phyloP scores from a whole-genome alignment of 2,797 vertebrate species.

The Oophaga sylvatica region DNA sequence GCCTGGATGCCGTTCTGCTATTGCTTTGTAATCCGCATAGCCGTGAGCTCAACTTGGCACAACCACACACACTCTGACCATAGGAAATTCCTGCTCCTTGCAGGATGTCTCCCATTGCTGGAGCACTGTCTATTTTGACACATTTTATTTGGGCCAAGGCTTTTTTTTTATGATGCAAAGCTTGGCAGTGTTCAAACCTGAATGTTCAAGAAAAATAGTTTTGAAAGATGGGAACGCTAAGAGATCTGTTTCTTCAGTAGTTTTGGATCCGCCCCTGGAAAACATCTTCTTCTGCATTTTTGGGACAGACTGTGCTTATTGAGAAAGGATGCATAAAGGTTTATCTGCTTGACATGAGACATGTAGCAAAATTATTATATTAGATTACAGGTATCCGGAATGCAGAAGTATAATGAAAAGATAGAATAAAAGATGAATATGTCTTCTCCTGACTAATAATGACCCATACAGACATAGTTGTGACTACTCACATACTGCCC shows the following conservation, averaged over 20 bases:
- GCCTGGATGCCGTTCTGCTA: constrained; percentile 49
- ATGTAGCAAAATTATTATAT: neutral
- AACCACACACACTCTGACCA: constrained; percentile 3
- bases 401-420: neutral
- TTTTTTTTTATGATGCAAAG: constrained; percentile 55
- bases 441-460: neutral
- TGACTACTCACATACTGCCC: neutral
- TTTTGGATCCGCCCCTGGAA: neutral
- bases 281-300: neutral
- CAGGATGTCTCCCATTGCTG: constrained; percentile 59
- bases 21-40: constrained; percentile 36
- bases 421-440: neutral
- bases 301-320: constrained; percentile 36
- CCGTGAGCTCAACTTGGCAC: constrained; percentile 59
- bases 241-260: constrained; percentile 44
- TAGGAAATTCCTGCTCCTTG: constrained; percentile 58
- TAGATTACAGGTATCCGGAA: neutral
- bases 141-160: constrained; percentile 49
- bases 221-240: constrained; percentile 37
- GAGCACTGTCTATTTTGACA: constrained; percentile 58
- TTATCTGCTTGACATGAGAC: neutral
- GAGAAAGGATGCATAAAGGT: too few species aligned
- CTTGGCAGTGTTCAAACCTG: constrained; percentile 39
- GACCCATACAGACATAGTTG: neutral
- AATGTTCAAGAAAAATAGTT: constrained; percentile 52